Base-by-base conservation (phyloP, 2,113 vertebrate species). In the Australoheros scitulus region DNA sequence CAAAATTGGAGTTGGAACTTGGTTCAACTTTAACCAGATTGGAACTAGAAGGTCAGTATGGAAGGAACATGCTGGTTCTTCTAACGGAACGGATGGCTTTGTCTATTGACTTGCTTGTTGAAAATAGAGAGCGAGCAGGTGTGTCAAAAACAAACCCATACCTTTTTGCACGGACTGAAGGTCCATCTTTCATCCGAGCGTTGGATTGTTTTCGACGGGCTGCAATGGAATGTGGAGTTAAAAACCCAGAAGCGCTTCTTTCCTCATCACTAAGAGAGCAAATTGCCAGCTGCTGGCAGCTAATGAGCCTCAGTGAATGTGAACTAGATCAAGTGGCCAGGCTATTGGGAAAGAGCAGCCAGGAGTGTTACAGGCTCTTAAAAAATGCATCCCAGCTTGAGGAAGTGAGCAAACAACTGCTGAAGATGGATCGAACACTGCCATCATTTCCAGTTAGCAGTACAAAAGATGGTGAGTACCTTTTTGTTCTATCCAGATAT, bases 161-260 rank as follows among this genome's bases (percentile, higher is more conserved):
- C 78, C 85, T 95, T 50, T 95, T 95, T 87, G 93, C 93, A 24
- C 83, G 94, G 75, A 93, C 81, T n/a, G 94, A 95, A 89, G 93
- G 93, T 29, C 88, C 92, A 3, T 94, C 93, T 15, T 93, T 93
- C 56, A 92, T 94, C 65, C 87, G 93, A 85, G 94, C 89, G 24
- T 75, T 93, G 61, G 94, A 95, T 77, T 94, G 93, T 88, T 90
- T 93, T 78, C 85, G 93, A 60, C 89, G 91, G 68, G 86, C 91
- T 61, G 93, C 92, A 2, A 36, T 92, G 77, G 93, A 94, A 79
- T 94, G 91, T 84, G 87, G 90, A 2, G 92, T 94, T 17, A 92
- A 88, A 85, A 95, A 95, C 79, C 88, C 93, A 58, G 94, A 94
- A 34, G 89, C 92, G 1, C 90, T 95, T 55, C 75, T 94, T 60